Conservation (phyloP, 2,113 vertebrate genomes). For the Pagrus major region DNA sequence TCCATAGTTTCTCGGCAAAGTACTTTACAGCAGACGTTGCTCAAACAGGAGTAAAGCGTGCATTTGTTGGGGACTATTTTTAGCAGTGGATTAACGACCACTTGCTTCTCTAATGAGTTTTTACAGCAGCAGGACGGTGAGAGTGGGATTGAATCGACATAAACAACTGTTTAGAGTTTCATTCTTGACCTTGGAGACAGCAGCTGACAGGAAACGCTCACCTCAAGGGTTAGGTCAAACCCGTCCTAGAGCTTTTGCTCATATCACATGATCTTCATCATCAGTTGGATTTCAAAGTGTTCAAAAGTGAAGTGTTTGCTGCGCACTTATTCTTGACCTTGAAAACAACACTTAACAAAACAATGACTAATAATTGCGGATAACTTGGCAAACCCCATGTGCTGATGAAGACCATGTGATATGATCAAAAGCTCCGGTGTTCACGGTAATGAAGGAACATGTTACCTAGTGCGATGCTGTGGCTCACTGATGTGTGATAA, state of each 20-base stretch:
- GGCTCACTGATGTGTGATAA: too few relatives aligned
- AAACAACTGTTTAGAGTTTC: neutral
- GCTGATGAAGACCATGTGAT: too few relatives aligned
- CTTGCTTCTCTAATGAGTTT: neutral
- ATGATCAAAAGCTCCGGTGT: neutral
- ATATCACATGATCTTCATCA: too few relatives aligned
- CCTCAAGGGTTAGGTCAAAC: too few relatives aligned
- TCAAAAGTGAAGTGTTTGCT: too few relatives aligned
- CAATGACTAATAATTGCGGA: neutral
- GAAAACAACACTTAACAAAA: too few relatives aligned
- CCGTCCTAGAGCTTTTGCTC: too few relatives aligned
- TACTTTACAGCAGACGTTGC: too few relatives aligned
- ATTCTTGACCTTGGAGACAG: neutral
- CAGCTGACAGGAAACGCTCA: too few relatives aligned
- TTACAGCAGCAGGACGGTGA: neutral
- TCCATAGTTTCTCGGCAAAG: too few relatives aligned
- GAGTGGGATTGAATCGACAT: neutral
- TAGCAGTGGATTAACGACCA: neutral
- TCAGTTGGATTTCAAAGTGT: too few relatives aligned
- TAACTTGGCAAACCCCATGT: neutral
- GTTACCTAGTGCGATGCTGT: neutral
- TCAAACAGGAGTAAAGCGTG: neutral
- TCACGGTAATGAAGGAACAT: neutral
- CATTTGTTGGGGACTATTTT: neutral
- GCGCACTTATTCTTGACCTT: too few relatives aligned